A percentile compares a stretch with the other conserved stretches of the same genome.
These are phyloP conservation scores for Eristalinus sepulchralis DNA, from an alignment of 2,888 invertebrate genomes.

Conservation along the genomic window DNA sequence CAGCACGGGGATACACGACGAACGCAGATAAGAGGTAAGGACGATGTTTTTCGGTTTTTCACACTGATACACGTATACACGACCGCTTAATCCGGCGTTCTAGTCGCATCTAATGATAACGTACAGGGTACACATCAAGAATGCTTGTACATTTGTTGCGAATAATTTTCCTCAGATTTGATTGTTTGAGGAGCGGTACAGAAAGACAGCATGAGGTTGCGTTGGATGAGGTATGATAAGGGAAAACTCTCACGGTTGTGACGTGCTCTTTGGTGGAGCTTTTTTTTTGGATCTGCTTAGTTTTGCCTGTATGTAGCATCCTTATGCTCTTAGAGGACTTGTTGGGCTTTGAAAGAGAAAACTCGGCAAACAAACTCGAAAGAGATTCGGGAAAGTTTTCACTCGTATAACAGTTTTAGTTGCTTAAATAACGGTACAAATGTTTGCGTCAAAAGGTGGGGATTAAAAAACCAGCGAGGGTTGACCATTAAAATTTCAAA, in stretches of 20 bases:
- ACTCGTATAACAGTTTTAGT: background rate
- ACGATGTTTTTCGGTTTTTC: constrained; percentile 22
- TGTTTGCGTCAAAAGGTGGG: background rate
- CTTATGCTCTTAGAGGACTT: background rate
- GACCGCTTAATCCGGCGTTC: constrained; percentile 65
- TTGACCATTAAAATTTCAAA: too few species aligned
- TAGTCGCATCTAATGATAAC: constrained; percentile 68
- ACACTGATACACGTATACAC: constrained; percentile 22
- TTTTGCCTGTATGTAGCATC: background rate
- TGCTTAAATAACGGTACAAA: background rate
- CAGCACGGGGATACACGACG: constrained; percentile 18
- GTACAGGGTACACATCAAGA: constrained; percentile 48
- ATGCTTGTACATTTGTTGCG: constrained; percentile 58
- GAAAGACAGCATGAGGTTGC: background rate
- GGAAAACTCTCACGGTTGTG: constrained; percentile 21
- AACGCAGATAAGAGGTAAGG: constrained; percentile 23
- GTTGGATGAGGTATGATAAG: constrained; percentile 20
- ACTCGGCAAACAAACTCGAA: background rate
- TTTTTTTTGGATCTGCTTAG: background rate
- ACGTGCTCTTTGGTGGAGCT: constrained; percentile 2
- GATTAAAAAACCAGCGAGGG: too few species aligned
- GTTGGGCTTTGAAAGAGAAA: background rate
- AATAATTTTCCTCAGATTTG: constrained; percentile 2
- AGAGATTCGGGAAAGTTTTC: background rate
- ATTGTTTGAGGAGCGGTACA: background rate